These are phyloP conservation scores for Tipula unca DNA, from an alignment of 2,888 invertebrate genomes.

Conservation along the genomic window DNA sequence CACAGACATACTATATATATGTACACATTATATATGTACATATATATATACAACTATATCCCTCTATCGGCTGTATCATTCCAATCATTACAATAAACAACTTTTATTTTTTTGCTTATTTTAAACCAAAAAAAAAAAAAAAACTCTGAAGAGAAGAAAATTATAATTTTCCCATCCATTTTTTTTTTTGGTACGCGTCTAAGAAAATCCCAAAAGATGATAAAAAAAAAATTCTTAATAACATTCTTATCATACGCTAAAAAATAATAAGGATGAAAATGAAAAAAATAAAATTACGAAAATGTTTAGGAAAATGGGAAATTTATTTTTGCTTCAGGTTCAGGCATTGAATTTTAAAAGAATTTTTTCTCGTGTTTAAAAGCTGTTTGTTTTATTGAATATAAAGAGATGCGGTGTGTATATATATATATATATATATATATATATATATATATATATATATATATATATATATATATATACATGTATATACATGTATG, in stretches of 20 bases:
- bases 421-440: no score
- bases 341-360: neutral
- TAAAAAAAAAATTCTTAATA: neutral
- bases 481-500: no score
- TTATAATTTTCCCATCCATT: neutral
- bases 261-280: neutral
- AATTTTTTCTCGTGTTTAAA: neutral
- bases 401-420: neutral
- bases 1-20: neutral
- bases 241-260: neutral
- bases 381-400: neutral
- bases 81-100: neutral
- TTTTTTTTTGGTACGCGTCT: neutral
- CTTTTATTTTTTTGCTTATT: neutral
- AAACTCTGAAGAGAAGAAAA: neutral
- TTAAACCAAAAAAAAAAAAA: neutral
- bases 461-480: no score
- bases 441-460: no score
- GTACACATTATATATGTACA: neutral
- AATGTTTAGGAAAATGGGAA: neutral
- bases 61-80: neutral
- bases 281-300: constrained; percentile 1
- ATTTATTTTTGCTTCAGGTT: neutral
- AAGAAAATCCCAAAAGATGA: constrained; percentile 2
- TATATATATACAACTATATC: neutral